These are phyloP conservation scores for Eubasilissa regina DNA, from an alignment of 1,140 invertebrate genomes.

Conservation along the genomic window DNA sequence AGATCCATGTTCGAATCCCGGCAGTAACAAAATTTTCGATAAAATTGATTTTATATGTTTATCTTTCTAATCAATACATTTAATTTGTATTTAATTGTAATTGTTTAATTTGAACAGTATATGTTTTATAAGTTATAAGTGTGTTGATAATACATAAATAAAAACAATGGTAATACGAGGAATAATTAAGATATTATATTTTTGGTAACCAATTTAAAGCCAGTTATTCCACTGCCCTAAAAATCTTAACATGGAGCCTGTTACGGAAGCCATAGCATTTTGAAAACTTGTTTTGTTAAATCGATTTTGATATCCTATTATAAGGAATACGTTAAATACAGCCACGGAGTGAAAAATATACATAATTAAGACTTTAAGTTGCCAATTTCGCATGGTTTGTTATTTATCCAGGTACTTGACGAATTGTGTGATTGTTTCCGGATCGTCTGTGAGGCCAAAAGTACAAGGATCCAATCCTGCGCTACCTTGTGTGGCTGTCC, in stretches of 20 bases:
- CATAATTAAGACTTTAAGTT: not conserved
- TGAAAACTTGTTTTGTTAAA: conserved; percentile 12
- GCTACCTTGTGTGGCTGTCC: not conserved
- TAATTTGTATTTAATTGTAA: too few species aligned
- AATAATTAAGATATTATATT: too few species aligned
- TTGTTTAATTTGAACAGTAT: too few species aligned
- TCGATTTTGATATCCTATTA: not conserved
- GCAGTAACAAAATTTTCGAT: too few species aligned
- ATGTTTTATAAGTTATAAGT: too few species aligned
- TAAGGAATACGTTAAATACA: not conserved
- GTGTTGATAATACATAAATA: too few species aligned
- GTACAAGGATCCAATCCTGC: not conserved
- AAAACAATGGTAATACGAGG: too few species aligned
- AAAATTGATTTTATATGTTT: too few species aligned
- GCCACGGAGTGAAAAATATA: not conserved
- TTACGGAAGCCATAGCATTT: not conserved
- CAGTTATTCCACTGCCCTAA: conserved; percentile 33
- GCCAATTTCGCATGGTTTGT: not conserved
- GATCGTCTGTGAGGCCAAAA: not conserved
- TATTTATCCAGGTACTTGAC: not conserved
- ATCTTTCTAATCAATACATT: too few species aligned
- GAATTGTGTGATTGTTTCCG: not conserved
- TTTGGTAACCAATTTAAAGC: not conserved
- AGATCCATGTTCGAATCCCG: too few species aligned
- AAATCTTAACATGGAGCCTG: conserved; percentile 3